Percentiles rank a stretch among this genome's conserved stretches.
These are phyloP conservation scores for Caprella mutica DNA, from an alignment of 2,888 invertebrate species.

Conservation along the genomic window DNA sequence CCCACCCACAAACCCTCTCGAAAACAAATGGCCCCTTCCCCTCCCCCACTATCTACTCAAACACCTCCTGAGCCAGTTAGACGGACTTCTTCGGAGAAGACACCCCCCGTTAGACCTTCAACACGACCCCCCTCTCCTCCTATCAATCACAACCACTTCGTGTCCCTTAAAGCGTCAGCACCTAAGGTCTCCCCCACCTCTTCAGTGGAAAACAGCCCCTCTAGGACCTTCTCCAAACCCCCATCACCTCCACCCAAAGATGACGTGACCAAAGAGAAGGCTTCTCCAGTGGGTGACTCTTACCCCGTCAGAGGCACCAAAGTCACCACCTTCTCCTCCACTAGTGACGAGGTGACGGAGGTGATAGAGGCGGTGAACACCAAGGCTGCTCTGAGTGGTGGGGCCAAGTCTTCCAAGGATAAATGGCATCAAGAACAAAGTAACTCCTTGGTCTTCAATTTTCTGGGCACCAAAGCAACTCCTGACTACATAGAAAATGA, in stretches of 20 bases:
- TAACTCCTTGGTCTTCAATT: slow-evolving; percentile 67
- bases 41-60: too few species aligned
- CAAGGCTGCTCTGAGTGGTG: too few species aligned
- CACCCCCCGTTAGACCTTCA: too few species aligned
- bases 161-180: not conserved
- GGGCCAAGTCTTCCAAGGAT: slow-evolving; percentile 31
- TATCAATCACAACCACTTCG: slow-evolving; percentile 4
- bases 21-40: too few species aligned
- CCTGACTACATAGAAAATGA: slow-evolving; percentile 87
- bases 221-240: not conserved
- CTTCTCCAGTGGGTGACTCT: not conserved
- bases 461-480: slow-evolving; percentile 62
- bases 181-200: not conserved
- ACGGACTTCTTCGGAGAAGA: too few species aligned
- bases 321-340: slow-evolving; percentile 8
- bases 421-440: slow-evolving; percentile 35
- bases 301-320: slow-evolving; percentile 3
- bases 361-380: slow-evolving; percentile 18
- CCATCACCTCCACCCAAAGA: not conserved
- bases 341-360: not conserved
- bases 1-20: too few species aligned
- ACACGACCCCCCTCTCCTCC: not conserved
- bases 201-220: not conserved
- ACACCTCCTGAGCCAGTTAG: too few species aligned
- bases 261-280: not conserved